phyloP scores from a whole-genome alignment of 2,888 invertebrate genomes.

The Mythimna impura region DNA sequence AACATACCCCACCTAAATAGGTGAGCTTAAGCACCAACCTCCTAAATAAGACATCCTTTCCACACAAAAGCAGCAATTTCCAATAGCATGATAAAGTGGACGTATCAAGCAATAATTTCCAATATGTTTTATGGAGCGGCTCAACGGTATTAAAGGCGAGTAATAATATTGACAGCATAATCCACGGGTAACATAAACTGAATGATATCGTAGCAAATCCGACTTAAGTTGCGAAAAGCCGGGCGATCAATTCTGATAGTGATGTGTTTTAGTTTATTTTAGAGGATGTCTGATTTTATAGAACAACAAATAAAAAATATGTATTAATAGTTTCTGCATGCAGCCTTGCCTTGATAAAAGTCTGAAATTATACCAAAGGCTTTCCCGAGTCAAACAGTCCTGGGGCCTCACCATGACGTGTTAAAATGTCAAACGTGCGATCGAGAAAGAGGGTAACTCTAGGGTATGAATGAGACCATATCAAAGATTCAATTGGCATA shows the following conservation, averaged over 20 bases:
- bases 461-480: too few relatives aligned
- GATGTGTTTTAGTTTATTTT: conserved; percentile 39
- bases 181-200: conserved; percentile 84
- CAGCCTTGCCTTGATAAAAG: too few relatives aligned
- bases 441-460: too few relatives aligned
- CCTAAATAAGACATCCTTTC: conserved; percentile 58
- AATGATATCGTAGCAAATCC: conserved; percentile 86
- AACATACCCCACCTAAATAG: conserved; percentile 18
- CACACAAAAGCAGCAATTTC: conserved; percentile 68
- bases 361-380: too few relatives aligned
- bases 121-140: conserved; percentile 88
- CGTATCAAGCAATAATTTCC: conserved; percentile 83
- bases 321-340: too few relatives aligned
- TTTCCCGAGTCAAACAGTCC: too few relatives aligned
- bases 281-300: conserved; percentile 10
- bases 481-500: too few relatives aligned
- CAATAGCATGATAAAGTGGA: conserved; percentile 74
- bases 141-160: conserved; percentile 89
- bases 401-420: too few relatives aligned
- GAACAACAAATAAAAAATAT: neutral
- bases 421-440: too few relatives aligned
- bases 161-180: conserved; percentile 89
- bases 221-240: conserved; percentile 82
- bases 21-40: conserved; percentile 10
- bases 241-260: conserved; percentile 60